phyloP scores from a whole-genome alignment of 2,888 invertebrate genomes.

The Andrena marginata region DNA sequence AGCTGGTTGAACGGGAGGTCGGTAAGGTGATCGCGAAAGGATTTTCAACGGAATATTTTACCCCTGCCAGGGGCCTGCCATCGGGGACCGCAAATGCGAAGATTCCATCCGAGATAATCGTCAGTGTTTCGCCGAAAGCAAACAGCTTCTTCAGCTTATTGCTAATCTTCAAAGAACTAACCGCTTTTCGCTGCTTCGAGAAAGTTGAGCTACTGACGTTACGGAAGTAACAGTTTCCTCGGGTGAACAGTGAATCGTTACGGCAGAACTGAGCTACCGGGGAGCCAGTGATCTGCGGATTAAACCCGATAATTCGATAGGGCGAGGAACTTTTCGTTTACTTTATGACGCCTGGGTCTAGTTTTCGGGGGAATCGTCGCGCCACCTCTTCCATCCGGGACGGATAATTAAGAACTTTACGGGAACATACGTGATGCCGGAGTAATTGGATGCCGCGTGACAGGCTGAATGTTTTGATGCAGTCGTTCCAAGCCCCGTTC shows the following conservation, averaged over 20 bases:
- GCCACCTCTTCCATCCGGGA: constrained; percentile 26
- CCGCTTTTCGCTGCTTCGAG: not conserved
- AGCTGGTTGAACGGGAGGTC: constrained; percentile 54
- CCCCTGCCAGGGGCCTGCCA: not conserved
- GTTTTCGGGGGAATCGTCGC: constrained; percentile 18
- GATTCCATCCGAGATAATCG: constrained; percentile 41
- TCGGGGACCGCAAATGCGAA: constrained; percentile 27
- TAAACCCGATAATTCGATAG: constrained; percentile 57
- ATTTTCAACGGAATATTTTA: constrained; percentile 39
- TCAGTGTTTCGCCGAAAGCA: not conserved
- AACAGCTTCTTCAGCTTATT: not conserved
- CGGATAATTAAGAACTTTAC: constrained; percentile 68
- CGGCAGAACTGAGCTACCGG: constrained; percentile 45
- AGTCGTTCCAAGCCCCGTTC: constrained; percentile 2
- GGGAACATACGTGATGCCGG: constrained; percentile 61
- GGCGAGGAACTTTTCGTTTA: constrained; percentile 54
- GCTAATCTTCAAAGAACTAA: not conserved
- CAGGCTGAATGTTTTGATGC: constrained; percentile 61
- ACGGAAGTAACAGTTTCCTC: not conserved
- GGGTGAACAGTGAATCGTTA: not conserved
- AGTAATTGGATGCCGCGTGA: constrained; percentile 66
- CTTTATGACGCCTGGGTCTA: constrained; percentile 23
- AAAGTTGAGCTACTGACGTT: not conserved
- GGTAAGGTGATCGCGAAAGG: constrained; percentile 51
- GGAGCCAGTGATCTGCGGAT: constrained; percentile 8